Evolutionary conservation across 2,888 invertebrate genomes (phyloP).

Genomic region (Cremastinae sp.): DNA sequence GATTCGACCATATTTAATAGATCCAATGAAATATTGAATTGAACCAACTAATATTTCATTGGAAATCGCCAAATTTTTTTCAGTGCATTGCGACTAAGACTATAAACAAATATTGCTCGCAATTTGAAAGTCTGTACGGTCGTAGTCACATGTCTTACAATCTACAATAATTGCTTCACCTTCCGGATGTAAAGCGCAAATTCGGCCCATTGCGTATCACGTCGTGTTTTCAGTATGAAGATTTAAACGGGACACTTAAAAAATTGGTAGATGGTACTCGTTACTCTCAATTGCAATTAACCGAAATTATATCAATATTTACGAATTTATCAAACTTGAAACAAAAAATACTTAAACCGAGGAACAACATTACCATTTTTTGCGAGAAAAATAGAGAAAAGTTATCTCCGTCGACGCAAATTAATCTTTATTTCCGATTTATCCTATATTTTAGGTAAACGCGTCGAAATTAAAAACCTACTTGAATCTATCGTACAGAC

Average conservation of each 20-base stretch:
- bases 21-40: no score
- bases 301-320: neutral
- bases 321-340: neutral
- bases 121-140: constrained; percentile 61
- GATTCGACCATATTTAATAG: no score
- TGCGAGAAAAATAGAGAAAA: constrained; percentile 2
- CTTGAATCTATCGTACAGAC: neutral
- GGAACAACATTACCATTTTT: neutral
- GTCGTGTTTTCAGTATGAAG: constrained; percentile 58
- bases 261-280: constrained; percentile 5
- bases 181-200: constrained; percentile 39
- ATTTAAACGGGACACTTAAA: constrained; percentile 44
- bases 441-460: neutral
- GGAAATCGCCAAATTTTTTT: no score
- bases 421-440: neutral
- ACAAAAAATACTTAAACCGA: neutral
- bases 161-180: constrained; percentile 48
- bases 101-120: constrained; percentile 41
- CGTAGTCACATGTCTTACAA: constrained; percentile 51
- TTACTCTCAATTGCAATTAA: constrained; percentile 16
- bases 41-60: no score
- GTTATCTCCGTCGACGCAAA: neutral
- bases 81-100: constrained; percentile 32
- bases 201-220: constrained; percentile 52
- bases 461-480: neutral